Base-by-base conservation (phyloP, 1,140 invertebrate species). In the Hesperophylax magnus region DNA sequence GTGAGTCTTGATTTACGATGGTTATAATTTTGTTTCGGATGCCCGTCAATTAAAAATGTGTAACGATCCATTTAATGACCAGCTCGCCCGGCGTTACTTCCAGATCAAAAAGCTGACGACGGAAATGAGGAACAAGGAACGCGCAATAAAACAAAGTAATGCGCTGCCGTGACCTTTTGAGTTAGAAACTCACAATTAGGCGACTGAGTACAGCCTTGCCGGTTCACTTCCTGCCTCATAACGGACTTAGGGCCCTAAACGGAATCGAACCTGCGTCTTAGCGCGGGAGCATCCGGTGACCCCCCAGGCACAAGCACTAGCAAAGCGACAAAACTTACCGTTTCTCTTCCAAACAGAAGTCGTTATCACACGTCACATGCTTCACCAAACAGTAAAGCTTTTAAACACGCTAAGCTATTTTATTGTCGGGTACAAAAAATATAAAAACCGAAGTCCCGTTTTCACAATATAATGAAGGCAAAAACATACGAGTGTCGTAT, bases 61-160 rank as follows among this genome's bases (percentile, higher is more conserved):
- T 67, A 67, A 67, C 63, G 63, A 67, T 67, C 63, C 63, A 39
- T 31, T 67, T 67, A 67, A 67, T 31, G 63, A 39, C n/a, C 63
- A 39, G 63, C 34, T 67, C 27, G n/a, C 24, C n/a, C 27, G 60
- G n/a, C 60, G 22, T 61, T 24, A 27, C 60, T 61, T 15, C 60
- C 24, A 20, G 18, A 61, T 61, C 60, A 24, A 58, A 22, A 58
- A 7, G n/a, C 56, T 47, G 39, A 14, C 39, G 47, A 6, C 69
- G 69, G 69, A 53, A 54, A 14, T 27, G 39, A 24, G 24, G 20
- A 11, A n/a, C 14, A 17, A 54, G 56, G n/a, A 22, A 20, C 18
- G 20, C 47, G 69, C 52, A 53, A 14, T 72, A 52, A 72, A 72
- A 53, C 69, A 22, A 67, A 67, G 18, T 54, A 27, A 53, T 72